These are phyloP conservation scores for Philaethria dido DNA, from an alignment of 2,888 invertebrate genomes.

Conservation along the genomic window DNA sequence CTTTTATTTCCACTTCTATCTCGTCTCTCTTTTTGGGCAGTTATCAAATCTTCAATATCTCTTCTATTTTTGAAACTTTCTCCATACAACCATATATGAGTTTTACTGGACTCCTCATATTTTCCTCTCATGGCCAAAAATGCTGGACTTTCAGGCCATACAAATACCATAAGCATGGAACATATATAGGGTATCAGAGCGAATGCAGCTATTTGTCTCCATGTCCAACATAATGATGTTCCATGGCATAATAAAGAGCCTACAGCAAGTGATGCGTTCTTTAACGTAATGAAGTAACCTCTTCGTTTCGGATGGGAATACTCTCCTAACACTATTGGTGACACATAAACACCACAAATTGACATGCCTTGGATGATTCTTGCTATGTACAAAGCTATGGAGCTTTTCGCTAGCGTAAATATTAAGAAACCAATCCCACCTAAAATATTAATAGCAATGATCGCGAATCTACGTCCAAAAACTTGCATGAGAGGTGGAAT, in stretches of 20 bases:
- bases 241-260: conserved; percentile 55
- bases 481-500: conserved; percentile 53
- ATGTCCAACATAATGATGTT: conserved; percentile 49
- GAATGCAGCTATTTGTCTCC: conserved; percentile 54
- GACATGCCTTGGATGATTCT: conserved; percentile 54
- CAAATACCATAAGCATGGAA: conserved; percentile 46
- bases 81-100: conserved; percentile 54
- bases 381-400: conserved; percentile 49
- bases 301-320: conserved; percentile 53
- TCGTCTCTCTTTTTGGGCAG: conserved; percentile 44
- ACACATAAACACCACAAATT: conserved; percentile 51
- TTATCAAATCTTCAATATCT: conserved; percentile 49
- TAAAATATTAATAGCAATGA: conserved; percentile 44
- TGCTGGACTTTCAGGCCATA: conserved; percentile 61
- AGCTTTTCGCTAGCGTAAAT: conserved; percentile 49
- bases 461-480: conserved; percentile 52
- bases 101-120: conserved; percentile 52
- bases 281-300: conserved; percentile 54
- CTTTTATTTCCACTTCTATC: conserved; percentile 36
- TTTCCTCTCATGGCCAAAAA: conserved; percentile 55
- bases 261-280: conserved; percentile 47
- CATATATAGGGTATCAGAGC: conserved; percentile 41
- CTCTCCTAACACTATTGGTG: conserved; percentile 53
- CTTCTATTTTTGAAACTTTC: conserved; percentile 44
- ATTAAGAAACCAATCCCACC: conserved; percentile 52